These are phyloP conservation scores for Chaetogeoica ovagalla DNA, from an alignment of 2,888 invertebrate genomes.

Conservation along the genomic window DNA sequence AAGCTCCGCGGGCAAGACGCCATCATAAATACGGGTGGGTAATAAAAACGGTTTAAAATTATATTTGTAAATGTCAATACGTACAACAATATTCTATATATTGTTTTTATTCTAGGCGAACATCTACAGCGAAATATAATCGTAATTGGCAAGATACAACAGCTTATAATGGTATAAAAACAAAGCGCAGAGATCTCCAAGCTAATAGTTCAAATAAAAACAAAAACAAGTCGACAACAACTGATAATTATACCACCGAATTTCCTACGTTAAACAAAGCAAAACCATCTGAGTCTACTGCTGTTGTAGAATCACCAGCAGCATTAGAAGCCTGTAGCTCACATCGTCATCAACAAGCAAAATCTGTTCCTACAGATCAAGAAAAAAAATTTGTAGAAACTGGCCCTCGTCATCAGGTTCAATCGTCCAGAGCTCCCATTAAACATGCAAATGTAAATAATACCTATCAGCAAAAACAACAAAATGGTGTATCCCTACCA, in stretches of 20 bases:
- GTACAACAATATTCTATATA: no score
- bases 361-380: background rate
- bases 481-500: background rate
- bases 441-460: slow-evolving; percentile 6
- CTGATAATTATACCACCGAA: slow-evolving; percentile 18
- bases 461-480: background rate
- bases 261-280: background rate
- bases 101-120: slow-evolving; percentile 66
- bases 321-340: background rate
- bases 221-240: slow-evolving; percentile 3
- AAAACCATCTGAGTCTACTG: background rate
- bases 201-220: background rate
- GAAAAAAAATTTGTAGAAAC: background rate
- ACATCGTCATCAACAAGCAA: background rate
- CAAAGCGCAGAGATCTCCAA: background rate
- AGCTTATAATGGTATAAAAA: slow-evolving; percentile 66
- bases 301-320: background rate
- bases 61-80: no score
- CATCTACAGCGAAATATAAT: slow-evolving; percentile 83
- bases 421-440: background rate
- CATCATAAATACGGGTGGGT: slow-evolving; percentile 81
- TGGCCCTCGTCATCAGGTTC: background rate
- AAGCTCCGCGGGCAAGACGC: slow-evolving; percentile 83
- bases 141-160: slow-evolving; percentile 92
- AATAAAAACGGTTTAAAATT: background rate